Conservation (phyloP, 2,113 vertebrate species). For the Halcyon senegalensis region DNA sequence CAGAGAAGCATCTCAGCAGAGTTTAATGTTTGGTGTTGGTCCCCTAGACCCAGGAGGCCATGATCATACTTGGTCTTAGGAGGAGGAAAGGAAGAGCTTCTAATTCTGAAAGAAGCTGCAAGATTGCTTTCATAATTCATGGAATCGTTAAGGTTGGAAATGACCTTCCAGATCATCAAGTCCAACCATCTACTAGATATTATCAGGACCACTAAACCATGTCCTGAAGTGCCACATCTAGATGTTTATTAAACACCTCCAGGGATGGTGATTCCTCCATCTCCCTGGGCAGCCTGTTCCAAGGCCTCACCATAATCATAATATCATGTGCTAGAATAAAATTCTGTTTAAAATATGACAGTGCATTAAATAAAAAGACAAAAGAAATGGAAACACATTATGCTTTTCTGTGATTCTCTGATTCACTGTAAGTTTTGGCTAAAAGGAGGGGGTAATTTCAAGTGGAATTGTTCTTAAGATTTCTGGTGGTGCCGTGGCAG, state of each 20-base stretch:
- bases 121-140: not conserved
- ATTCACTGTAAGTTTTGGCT: not conserved
- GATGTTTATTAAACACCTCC: too few relatives aligned
- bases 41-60: slow-evolving; percentile 3
- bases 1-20: slow-evolving; percentile 1
- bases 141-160: too few relatives aligned
- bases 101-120: slow-evolving; percentile 25
- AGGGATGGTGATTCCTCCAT: too few relatives aligned
- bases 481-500: not conserved
- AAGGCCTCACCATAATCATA: not conserved
- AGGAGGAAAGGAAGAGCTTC: not conserved
- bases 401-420: not conserved
- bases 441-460: not conserved
- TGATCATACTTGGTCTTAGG: not conserved
- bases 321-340: not conserved
- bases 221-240: too few relatives aligned
- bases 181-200: too few relatives aligned
- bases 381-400: not conserved
- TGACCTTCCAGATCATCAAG: too few relatives aligned
- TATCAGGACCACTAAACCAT: too few relatives aligned
- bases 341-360: not conserved
- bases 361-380: not conserved
- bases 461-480: not conserved
- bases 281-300: too few relatives aligned
- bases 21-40: slow-evolving; percentile 3